phyloP scores from a whole-genome alignment of 1,140 invertebrate genomes.

The Charaxes varanes region DNA sequence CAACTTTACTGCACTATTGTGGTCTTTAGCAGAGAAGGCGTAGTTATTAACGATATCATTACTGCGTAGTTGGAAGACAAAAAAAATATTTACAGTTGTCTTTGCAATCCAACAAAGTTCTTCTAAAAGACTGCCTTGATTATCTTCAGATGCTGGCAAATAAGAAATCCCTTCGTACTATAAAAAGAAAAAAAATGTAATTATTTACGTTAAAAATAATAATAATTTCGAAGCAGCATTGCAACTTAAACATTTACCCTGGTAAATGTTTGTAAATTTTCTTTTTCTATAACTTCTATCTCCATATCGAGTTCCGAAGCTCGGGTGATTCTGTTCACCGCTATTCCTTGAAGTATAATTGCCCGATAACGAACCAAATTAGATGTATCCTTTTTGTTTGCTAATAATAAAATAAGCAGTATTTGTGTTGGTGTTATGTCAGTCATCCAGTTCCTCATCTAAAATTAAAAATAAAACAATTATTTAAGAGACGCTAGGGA shows the following conservation, averaged over 20 bases:
- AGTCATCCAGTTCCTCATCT: conserved; percentile 56
- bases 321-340: conserved; percentile 53
- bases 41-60: too few relatives aligned
- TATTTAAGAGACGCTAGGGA: too few relatives aligned
- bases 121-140: conserved; percentile 46
- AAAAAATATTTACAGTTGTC: conserved; percentile 61
- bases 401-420: conserved; percentile 43
- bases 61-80: too few relatives aligned
- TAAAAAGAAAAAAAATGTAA: conserved; percentile 20
- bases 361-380: conserved; percentile 45
- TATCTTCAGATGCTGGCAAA: conserved; percentile 33
- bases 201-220: neutral
- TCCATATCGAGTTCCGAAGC: conserved; percentile 56
- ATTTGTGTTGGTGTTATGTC: conserved; percentile 51
- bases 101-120: conserved; percentile 62
- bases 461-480: conserved; percentile 18
- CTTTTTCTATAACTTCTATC: conserved; percentile 60
- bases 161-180: conserved; percentile 48
- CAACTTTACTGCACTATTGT: too few relatives aligned
- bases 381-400: conserved; percentile 54
- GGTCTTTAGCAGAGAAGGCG: too few relatives aligned
- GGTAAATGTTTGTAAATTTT: conserved; percentile 38
- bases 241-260: conserved; percentile 28
- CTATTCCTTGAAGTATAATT: conserved; percentile 53
- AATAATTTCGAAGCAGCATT: neutral